Base-by-base conservation (phyloP, 2,888 invertebrate genomes). In the Pterostichus madidus region DNA sequence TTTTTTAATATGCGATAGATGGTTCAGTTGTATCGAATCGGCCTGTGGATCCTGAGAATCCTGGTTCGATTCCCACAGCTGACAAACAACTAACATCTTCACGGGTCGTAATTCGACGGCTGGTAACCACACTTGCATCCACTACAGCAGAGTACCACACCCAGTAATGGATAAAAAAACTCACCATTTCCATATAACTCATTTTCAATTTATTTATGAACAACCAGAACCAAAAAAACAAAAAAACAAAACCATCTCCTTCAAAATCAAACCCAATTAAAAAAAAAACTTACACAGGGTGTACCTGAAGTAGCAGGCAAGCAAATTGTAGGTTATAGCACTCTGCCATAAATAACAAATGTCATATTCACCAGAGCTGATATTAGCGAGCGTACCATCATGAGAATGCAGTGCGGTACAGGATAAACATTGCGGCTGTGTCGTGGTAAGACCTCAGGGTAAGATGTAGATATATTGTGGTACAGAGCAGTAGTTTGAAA, bases 291-390 rank as follows among this genome's bases (percentile, higher is more conserved):
- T 17, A n/a, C 10, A 24, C 52, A 49, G 31, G 52, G 52, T 61
- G 78, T 79, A 13, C 78, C 56, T 44, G 44, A 44, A 78, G 78
- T 78, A 78, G 78, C 64, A n/a, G 13, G 83, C 84, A 83, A 82
- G 85, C 81, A 85, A 85, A 85, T 85, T 85, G 84, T 83, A 35
- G 85, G 85, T 84, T 85, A 75, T 3, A 80, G 79, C 80, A 84
- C 83, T 83, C 82, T 68, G 80, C 80, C 75, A 85, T 85, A 85
- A 85, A 85, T 85, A 85, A 85, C 82, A 83, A 83, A 83, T 83
- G 84, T 85, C 84, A 84, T 79, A 79, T 61, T 46, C 31, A 39
- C 11, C 15, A 17, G 39, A 32, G 24, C 31, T 52, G 31, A 61
- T 79, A 79, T 79, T 79, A 59, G 46, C 11, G 11, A 31, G 5